Evolutionary conservation across 1,140 invertebrate genomes (phyloP), one percentile per base, ranked within the genome.

Genomic region (Platorchestia sp.): DNA sequence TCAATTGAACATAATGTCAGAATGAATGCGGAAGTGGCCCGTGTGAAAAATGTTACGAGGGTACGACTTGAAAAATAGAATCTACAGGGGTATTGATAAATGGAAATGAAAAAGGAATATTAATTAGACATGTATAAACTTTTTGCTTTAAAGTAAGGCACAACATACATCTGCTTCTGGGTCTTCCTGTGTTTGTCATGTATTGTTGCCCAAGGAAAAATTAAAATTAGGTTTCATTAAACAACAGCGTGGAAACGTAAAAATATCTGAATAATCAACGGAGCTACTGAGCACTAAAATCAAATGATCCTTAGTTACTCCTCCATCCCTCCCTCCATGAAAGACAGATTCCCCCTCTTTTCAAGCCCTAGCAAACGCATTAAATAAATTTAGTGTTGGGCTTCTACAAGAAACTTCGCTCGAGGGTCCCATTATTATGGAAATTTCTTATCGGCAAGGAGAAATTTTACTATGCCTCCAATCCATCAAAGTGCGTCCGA

Each of bases 401-500:
- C 41, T 43, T 16, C 19, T 42, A 90, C 41, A 45, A 45, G 87
- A 45, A 90, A 90, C 87, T 90, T 90, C 87, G 87, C 87, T 43
- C 59, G 14, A 75, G 59, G 59, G 59, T 75, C 41, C 87, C 87
- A 90, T 90, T 90, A 90, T 90, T 90, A 90, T 90, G 87, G 87
- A 90, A 90, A 90, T 90, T 90, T 90, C 87, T 90, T 90, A 90
- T 90, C 87, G 44, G 44, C 87, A 42, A 45, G 42, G 41, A 19
- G 41, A 90, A 90, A 90, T 90, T 90, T 90, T 90, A 45, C 41
- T 19, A 90, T 90, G 87, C 87, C 44, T 90, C 41, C 87, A 90
- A 90, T 90, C 87, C 87, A 90, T 90, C 87, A 90, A 90, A 90
- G 87, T 43, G 87, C 87, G 41, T 90, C 87, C 41, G 87, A 45